Evolutionary conservation across 2,888 invertebrate species (phyloP).

Genomic region (Megamerina dolium): DNA sequence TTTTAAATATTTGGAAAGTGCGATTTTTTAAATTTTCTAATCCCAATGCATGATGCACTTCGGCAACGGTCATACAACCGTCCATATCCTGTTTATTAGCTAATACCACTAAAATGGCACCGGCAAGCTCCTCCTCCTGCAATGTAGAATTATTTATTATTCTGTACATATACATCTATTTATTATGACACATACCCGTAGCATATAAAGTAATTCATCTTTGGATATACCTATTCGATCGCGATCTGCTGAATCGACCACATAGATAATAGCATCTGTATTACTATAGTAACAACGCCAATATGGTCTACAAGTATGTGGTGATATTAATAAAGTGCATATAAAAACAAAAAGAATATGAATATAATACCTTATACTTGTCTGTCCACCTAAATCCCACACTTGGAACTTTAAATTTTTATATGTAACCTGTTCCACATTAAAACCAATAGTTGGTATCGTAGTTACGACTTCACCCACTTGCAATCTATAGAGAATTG

Average conservation of each 20-base stretch:
- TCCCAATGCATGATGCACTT: slow-evolving; percentile 94
- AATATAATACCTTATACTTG: slow-evolving; percentile 80
- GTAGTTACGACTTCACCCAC: slow-evolving; percentile 98
- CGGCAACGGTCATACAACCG: slow-evolving; percentile 93
- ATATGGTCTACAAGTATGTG: slow-evolving; percentile 69
- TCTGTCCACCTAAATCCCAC: slow-evolving; percentile 98
- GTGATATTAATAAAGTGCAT: not conserved
- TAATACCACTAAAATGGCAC: slow-evolving; percentile 90
- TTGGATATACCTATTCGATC: slow-evolving; percentile 99
- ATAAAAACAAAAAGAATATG: slow-evolving; percentile 2
- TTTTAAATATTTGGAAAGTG: slow-evolving; percentile 96
- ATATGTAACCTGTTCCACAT: slow-evolving; percentile 98
- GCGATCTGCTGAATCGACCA: slow-evolving; percentile 97
- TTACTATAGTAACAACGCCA: slow-evolving; percentile 99
- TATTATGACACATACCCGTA: slow-evolving; percentile 64
- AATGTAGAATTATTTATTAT: not conserved
- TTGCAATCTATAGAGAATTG: slow-evolving; percentile 95
- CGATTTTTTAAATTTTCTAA: slow-evolving; percentile 91
- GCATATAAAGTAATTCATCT: slow-evolving; percentile 95
- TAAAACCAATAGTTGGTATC: slow-evolving; percentile 96
- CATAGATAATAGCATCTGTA: slow-evolving; percentile 99
- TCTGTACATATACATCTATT: not conserved
- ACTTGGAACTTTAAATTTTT: slow-evolving; percentile 99
- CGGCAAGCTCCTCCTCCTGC: slow-evolving; percentile 94
- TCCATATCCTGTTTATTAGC: slow-evolving; percentile 99